Percentiles rank a stretch among this genome's conserved stretches.
Evolutionary conservation across 2,797 vertebrate species (phyloP).

Genomic region (Erethizon dorsatum): DNA sequence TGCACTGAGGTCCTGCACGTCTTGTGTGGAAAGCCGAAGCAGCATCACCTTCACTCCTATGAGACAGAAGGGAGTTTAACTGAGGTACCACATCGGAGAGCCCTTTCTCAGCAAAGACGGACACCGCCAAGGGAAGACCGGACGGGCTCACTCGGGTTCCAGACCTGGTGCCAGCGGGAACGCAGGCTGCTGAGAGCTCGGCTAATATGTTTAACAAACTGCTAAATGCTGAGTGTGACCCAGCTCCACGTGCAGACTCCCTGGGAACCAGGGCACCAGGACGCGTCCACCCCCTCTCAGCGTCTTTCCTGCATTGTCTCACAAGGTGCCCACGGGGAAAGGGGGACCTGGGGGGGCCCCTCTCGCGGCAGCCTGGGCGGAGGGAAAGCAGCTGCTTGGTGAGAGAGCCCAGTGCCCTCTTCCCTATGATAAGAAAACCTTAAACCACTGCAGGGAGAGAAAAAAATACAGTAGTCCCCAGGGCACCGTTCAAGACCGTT

Average conservation of each 20-base stretch:
- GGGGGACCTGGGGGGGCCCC: not conserved
- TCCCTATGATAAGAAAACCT: not conserved
- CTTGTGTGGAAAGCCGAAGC: not conserved
- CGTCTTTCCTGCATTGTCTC: not conserved
- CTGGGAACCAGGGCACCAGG: not conserved
- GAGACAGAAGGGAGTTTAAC: not conserved
- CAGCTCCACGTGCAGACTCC: not conserved
- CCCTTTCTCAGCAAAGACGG: not conserved
- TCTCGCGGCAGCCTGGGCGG: not conserved
- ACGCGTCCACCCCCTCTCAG: not conserved
- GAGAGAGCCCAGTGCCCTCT: not conserved
- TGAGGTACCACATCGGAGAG: not conserved
- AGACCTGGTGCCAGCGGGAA: not conserved
- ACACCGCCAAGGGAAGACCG: not conserved
- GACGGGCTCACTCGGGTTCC: not conserved
- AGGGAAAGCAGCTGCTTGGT: not conserved
- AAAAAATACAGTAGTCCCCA: not conserved
- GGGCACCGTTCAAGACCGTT: not conserved
- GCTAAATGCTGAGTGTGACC: not conserved
- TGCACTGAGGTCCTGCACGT: not conserved
- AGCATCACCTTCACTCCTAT: not conserved
- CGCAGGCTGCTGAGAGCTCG: not conserved
- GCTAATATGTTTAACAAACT: not conserved
- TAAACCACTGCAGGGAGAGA: not conserved
- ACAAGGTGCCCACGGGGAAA: not conserved